These are phyloP conservation scores for Perizoma flavofasciatum DNA, from an alignment of 2,888 invertebrate species.

Conservation along the genomic window DNA sequence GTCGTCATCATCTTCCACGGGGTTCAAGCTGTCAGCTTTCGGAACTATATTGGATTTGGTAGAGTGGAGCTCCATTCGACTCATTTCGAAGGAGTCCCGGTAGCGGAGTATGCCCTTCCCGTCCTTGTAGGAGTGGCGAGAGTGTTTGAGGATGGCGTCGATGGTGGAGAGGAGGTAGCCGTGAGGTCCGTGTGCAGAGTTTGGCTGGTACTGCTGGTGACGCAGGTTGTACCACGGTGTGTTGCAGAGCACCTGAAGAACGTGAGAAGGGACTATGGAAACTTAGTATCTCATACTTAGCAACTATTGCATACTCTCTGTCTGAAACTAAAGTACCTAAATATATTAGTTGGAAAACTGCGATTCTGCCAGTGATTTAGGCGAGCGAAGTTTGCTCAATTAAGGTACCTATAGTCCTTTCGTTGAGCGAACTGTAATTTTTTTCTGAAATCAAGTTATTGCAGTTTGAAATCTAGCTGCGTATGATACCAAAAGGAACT, in stretches of 20 bases:
- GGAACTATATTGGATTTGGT: not conserved
- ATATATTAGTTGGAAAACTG: too few relatives aligned
- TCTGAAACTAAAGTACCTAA: too few relatives aligned
- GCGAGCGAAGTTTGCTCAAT: too few relatives aligned
- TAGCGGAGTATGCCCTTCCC: constrained; percentile 49
- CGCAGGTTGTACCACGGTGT: constrained; percentile 85
- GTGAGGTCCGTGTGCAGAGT: constrained; percentile 67
- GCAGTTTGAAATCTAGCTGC: too few relatives aligned
- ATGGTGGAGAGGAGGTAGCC: constrained; percentile 59
- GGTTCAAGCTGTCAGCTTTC: constrained; percentile 1
- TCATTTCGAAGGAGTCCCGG: constrained; percentile 40
- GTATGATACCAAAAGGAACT: too few relatives aligned
- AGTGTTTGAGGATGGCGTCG: constrained; percentile 43
- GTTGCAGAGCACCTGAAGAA: constrained; percentile 58
- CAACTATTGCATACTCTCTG: too few relatives aligned
- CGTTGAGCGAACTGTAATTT: too few relatives aligned
- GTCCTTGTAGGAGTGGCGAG: constrained; percentile 38
- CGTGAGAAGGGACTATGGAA: not conserved
- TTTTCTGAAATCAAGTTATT: too few relatives aligned
- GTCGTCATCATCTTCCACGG: constrained; percentile 6
- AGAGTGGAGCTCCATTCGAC: constrained; percentile 29
- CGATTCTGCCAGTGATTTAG: too few relatives aligned
- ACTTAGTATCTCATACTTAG: not conserved
- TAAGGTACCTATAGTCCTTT: too few relatives aligned
- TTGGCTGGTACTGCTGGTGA: constrained; percentile 85